phyloP scores from a whole-genome alignment of 2,113 vertebrate genomes.

The Corythornis cristatus region DNA sequence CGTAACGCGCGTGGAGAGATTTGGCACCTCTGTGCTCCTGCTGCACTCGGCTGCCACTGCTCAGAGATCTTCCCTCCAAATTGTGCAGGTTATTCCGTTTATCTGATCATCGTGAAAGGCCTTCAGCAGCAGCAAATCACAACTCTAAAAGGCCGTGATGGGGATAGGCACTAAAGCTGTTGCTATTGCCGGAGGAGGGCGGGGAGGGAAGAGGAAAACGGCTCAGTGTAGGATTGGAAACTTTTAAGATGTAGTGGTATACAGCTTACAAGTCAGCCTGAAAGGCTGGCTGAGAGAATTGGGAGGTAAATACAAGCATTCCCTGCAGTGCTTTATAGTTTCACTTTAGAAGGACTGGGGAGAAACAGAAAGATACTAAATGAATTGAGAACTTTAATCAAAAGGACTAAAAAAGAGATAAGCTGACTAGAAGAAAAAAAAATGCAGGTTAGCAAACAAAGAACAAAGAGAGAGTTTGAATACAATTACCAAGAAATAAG shows the following conservation, averaged over 20 bases:
- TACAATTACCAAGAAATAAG: slow-evolving; percentile 72
- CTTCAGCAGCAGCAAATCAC: not conserved
- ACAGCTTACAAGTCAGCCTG: slow-evolving; percentile 42
- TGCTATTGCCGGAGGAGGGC: not conserved
- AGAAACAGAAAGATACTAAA: slow-evolving; percentile 66
- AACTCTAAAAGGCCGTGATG: not conserved
- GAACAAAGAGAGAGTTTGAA: slow-evolving; percentile 73
- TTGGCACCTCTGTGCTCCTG: not conserved
- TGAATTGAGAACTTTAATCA: slow-evolving; percentile 74
- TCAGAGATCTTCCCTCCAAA: not conserved
- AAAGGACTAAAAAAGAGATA: slow-evolving; percentile 74
- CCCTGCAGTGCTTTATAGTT: slow-evolving; percentile 68
- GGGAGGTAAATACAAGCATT: slow-evolving; percentile 70
- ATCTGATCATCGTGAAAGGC: not conserved
- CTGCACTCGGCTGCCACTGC: not conserved
- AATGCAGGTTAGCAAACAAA: slow-evolving; percentile 72
- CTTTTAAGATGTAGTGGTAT: not conserved
- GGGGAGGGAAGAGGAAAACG: not conserved
- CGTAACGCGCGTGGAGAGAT: not conserved
- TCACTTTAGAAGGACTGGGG: slow-evolving; percentile 61
- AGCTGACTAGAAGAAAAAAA: slow-evolving; percentile 60
- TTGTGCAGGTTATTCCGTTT: not conserved
- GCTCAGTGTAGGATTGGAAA: not conserved
- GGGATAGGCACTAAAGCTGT: not conserved
- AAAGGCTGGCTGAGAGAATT: slow-evolving; percentile 35